A percentile compares a stretch with the other conserved stretches of the same genome.
Conservation (phyloP, 2,113 vertebrate species). For the Hippocampus barbouri region DNA sequence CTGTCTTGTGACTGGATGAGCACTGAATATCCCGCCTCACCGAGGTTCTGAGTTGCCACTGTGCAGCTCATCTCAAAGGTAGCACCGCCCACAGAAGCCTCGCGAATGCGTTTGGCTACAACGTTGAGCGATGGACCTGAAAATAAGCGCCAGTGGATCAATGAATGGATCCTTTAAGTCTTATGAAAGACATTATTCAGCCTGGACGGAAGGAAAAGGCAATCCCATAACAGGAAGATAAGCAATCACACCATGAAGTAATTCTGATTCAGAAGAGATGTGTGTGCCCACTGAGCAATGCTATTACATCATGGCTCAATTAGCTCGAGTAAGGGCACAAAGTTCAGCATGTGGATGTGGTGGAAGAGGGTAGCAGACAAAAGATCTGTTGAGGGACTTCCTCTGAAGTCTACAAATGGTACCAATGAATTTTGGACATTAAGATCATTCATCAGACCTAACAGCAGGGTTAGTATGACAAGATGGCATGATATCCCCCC, state of each 20-base stretch:
- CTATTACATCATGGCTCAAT: constrained; percentile 38
- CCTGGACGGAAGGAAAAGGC: background rate
- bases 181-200: background rate
- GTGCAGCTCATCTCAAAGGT: constrained; percentile 94
- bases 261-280: constrained; percentile 19
- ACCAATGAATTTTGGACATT: constrained; percentile 11
- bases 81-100: constrained; percentile 83
- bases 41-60: constrained; percentile 80
- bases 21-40: constrained; percentile 82
- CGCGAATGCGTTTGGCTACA: constrained; percentile 73
- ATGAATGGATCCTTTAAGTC: background rate
- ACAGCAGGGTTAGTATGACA: constrained; percentile 5
- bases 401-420: constrained; percentile 28
- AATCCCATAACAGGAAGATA: constrained; percentile 32
- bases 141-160: background rate
- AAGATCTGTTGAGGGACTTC: constrained; percentile 17
- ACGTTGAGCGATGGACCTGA: constrained; percentile 57
- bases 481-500: background rate
- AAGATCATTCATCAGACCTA: constrained; percentile 19
- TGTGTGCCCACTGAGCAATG: background rate
- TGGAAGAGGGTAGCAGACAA: constrained; percentile 24
- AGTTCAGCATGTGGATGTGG: constrained; percentile 23
- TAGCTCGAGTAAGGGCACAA: constrained; percentile 31
- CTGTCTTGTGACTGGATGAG: constrained; percentile 80
- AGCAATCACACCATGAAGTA: constrained; percentile 10